phyloP scores from a whole-genome alignment of 2,797 vertebrate species.

The Peromyscus attwateri region DNA sequence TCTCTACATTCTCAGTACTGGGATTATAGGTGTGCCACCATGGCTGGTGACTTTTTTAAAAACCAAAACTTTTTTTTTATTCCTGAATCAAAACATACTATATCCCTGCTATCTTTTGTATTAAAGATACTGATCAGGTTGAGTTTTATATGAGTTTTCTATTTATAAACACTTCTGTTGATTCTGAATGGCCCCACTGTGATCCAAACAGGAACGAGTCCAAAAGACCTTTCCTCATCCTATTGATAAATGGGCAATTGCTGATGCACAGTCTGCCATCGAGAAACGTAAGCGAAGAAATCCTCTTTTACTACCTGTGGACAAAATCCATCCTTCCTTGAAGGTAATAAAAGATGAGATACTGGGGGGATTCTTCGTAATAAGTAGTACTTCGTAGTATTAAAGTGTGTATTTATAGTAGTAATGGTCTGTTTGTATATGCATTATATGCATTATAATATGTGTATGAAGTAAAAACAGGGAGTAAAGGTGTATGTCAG shows the following conservation, averaged over 20 bases:
- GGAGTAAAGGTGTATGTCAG: neutral
- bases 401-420: neutral
- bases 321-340: constrained; percentile 98
- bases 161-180: constrained; percentile 47
- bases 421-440: neutral
- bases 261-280: constrained; percentile 97
- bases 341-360: constrained; percentile 90
- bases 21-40: neutral
- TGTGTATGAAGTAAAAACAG: constrained; percentile 21
- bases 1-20: neutral
- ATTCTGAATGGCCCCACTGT: constrained; percentile 27
- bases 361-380: constrained; percentile 15
- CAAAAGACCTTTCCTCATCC: constrained; percentile 99
- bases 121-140: constrained; percentile 57
- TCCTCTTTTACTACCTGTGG: constrained; percentile 96
- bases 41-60: neutral
- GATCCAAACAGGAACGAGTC: constrained; percentile 93
- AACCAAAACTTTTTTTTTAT: constrained; percentile 11
- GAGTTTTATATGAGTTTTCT: constrained; percentile 65
- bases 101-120: constrained; percentile 12
- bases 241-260: constrained; percentile 99
- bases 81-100: constrained; percentile 1
- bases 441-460: neutral
- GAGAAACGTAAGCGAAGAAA: constrained; percentile 97
- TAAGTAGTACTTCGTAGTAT: constrained; percentile 33